Conservation (phyloP, 1,140 invertebrate species). For the Ceratina japonica region DNA sequence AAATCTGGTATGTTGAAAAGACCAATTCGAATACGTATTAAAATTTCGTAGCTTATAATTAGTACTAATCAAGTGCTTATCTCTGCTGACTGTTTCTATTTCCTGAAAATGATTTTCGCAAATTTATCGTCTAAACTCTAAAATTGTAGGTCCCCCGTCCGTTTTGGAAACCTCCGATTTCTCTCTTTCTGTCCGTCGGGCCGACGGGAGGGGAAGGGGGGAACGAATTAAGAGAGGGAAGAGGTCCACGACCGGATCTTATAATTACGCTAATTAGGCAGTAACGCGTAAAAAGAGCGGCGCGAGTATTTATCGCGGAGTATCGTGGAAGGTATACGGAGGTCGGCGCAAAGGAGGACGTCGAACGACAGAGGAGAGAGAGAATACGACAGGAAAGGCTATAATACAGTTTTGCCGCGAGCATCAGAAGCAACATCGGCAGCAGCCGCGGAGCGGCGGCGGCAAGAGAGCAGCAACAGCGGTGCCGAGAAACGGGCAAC, state of each 20-base stretch:
- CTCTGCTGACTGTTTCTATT: neutral
- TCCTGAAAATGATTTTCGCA: no score
- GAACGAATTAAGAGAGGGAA: constrained; percentile 8
- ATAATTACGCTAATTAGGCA: constrained; percentile 58
- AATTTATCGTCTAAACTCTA: neutral
- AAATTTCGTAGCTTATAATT: no score
- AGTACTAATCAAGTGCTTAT: neutral
- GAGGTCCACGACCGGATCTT: constrained; percentile 46
- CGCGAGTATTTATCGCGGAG: constrained; percentile 58
- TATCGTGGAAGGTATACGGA: constrained; percentile 41
- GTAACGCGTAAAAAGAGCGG: constrained; percentile 56
- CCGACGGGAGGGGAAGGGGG: constrained; percentile 2
- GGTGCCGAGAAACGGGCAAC: constrained; percentile 25
- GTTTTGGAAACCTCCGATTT: constrained; percentile 2
- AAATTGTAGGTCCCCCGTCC: neutral
- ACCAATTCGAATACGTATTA: neutral
- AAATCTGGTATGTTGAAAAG: neutral
- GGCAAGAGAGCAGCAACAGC: constrained; percentile 28
- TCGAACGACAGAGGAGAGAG: constrained; percentile 54
- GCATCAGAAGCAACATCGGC: constrained; percentile 51
- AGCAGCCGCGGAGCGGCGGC: constrained; percentile 8
- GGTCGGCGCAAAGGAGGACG: constrained; percentile 53
- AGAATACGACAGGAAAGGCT: constrained; percentile 69
- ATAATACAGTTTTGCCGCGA: constrained; percentile 75
- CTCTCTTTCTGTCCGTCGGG: neutral